Conservation (phyloP, 2,888 invertebrate species). For the Pandemis corylana region DNA sequence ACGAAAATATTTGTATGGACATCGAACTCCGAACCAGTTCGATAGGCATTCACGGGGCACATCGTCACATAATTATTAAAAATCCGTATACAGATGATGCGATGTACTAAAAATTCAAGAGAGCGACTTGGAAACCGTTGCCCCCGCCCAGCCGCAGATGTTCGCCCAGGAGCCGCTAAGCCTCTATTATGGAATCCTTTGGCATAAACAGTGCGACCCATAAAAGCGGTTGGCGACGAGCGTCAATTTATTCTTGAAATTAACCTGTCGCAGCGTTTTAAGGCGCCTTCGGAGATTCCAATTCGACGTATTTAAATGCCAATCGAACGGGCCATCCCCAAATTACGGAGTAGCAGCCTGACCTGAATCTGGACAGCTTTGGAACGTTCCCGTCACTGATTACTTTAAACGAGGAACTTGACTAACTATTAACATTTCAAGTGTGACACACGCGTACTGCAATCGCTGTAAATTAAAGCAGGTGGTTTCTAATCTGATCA, state of each 20-base stretch:
- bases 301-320: constrained; percentile 35
- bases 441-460: constrained; percentile 10
- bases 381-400: constrained; percentile 9
- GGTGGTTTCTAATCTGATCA: constrained; percentile 47
- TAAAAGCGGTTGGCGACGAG: constrained; percentile 63
- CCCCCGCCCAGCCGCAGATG: constrained; percentile 72
- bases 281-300: constrained; percentile 50
- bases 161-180: constrained; percentile 63
- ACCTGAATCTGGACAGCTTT: constrained; percentile 18
- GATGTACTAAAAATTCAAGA: constrained; percentile 69
- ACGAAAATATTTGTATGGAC: constrained; percentile 40
- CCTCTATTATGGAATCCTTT: constrained; percentile 67
- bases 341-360: constrained; percentile 16
- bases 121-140: constrained; percentile 62
- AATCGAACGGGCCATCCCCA: constrained; percentile 20
- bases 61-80: constrained; percentile 44
- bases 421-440: constrained; percentile 15
- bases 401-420: constrained; percentile 7
- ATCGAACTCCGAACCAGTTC: constrained; percentile 43
- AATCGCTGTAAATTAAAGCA: constrained; percentile 43
- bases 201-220: constrained; percentile 65
- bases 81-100: constrained; percentile 50
- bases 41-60: constrained; percentile 39
- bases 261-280: constrained; percentile 80
- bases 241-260: constrained; percentile 81